These are phyloP conservation scores for Pelvicachromis taeniatus DNA, from an alignment of 2,113 vertebrate species.

Conservation along the genomic window DNA sequence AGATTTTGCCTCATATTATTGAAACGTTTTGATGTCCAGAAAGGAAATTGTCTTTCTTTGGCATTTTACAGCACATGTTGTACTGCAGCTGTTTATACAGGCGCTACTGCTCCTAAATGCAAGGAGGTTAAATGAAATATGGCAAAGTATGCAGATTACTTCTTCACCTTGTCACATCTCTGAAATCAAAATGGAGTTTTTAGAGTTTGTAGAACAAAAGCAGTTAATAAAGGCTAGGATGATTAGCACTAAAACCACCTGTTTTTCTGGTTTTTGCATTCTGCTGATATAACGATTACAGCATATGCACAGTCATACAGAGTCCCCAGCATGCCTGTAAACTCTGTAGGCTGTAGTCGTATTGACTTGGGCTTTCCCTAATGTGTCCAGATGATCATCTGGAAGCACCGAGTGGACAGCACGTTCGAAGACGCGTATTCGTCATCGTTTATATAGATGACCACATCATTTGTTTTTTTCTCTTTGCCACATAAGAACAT, in stretches of 20 bases:
- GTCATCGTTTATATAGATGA: background rate
- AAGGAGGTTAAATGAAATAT: background rate
- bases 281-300: background rate
- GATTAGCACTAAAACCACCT: background rate
- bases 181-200: background rate
- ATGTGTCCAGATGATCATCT: background rate
- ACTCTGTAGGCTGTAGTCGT: background rate
- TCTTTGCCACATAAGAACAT: background rate
- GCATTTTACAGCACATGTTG: background rate
- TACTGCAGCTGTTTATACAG: background rate
- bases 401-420: background rate
- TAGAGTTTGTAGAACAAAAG: background rate
- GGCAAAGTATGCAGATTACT: background rate
- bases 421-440: background rate
- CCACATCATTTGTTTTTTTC: background rate
- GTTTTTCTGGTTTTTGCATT: background rate
- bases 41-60: conserved; percentile 60
- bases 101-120: background rate
- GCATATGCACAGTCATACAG: background rate
- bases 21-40: conserved; percentile 39
- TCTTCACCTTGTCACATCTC: background rate
- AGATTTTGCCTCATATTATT: conserved; percentile 50
- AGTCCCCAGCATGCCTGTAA: background rate
- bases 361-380: background rate
- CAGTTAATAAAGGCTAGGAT: background rate